Evolutionary conservation across 2,888 invertebrate species (phyloP).

Genomic region (Arrhopalites spinosus): DNA sequence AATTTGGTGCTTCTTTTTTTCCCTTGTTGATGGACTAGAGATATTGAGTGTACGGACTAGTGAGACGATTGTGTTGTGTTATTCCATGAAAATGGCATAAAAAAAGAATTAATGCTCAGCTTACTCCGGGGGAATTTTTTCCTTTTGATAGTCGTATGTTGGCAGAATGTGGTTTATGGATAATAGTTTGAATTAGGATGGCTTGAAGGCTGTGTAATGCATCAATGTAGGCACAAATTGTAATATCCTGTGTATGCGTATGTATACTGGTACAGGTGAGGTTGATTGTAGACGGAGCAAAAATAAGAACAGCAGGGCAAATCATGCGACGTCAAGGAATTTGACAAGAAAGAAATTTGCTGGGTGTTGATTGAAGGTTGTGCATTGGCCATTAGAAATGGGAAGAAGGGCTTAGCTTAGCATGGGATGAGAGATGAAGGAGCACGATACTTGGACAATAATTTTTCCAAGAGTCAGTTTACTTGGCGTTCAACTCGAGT

Average conservation of each 20-base stretch:
- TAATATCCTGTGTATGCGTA: background rate
- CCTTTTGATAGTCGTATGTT: background rate
- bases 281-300: background rate
- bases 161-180: background rate
- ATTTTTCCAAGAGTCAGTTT: too few species aligned
- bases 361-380: background rate
- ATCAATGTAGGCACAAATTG: background rate
- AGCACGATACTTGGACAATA: background rate
- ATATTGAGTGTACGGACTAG: too few species aligned
- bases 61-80: too few species aligned
- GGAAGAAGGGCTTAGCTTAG: background rate
- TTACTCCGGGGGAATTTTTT: background rate
- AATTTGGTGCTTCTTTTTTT: too few species aligned
- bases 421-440: background rate
- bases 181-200: background rate
- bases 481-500: background rate
- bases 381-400: conserved; percentile 2
- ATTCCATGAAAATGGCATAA: background rate
- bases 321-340: conserved; percentile 10
- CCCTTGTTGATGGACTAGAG: too few species aligned
- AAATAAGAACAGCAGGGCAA: conserved; percentile 27
- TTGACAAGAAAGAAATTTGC: background rate
- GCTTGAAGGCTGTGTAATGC: background rate
- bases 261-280: background rate
- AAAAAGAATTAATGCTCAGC: background rate